Evolutionary conservation across 2,797 vertebrate genomes (phyloP).

Genomic region (Cuniculus paca): DNA sequence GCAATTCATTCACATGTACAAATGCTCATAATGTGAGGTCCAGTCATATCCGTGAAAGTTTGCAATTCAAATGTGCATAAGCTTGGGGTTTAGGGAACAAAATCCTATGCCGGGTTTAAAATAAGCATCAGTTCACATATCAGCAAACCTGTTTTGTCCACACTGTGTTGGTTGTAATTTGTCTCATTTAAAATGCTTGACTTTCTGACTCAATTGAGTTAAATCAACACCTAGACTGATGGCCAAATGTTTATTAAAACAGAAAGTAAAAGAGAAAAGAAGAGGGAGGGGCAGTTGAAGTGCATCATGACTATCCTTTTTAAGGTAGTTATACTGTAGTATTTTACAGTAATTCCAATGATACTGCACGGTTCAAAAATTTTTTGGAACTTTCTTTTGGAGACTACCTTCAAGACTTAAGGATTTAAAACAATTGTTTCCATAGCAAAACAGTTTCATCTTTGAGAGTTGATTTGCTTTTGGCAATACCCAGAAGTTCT

Average conservation of each 20-base stretch:
- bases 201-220: not conserved
- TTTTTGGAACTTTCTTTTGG: not conserved
- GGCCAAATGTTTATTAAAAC: not conserved
- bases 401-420: not conserved
- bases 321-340: not conserved
- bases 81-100: not conserved
- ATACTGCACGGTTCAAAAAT: not conserved
- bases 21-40: not conserved
- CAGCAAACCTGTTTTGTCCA: not conserved
- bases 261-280: not conserved
- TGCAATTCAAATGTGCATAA: not conserved
- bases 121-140: not conserved
- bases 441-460: not conserved
- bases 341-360: not conserved
- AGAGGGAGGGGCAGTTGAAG: not conserved
- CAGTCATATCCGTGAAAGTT: not conserved
- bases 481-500: not conserved
- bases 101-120: not conserved
- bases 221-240: not conserved
- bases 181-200: not conserved
- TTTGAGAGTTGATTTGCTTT: slow-evolving; percentile 21
- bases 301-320: not conserved
- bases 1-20: too few relatives aligned
- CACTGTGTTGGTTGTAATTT: not conserved
- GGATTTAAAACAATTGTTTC: not conserved